Conservation (phyloP, 2,797 vertebrate genomes). For the Coccyzus lansbergi region DNA sequence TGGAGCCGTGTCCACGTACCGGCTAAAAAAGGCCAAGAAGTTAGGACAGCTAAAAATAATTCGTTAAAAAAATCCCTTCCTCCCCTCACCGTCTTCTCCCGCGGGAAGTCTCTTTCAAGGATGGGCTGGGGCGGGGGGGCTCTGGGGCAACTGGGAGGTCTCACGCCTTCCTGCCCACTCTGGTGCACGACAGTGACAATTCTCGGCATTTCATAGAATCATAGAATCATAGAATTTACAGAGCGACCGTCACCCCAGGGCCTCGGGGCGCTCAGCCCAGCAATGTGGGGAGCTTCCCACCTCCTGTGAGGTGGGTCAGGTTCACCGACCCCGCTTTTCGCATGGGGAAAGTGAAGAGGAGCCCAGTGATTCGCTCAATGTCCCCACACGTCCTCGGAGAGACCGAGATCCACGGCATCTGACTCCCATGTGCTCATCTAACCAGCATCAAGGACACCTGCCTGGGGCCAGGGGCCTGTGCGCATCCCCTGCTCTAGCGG, state of each 20-base stretch:
- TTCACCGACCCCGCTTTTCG: neutral
- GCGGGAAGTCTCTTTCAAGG: neutral
- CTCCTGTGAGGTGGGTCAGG: slow-evolving; percentile 38
- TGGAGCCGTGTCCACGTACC: neutral
- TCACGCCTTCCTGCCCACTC: neutral
- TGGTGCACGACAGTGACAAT: rapidly evolving
- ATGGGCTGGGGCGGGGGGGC: neutral
- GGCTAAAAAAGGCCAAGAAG: slow-evolving; percentile 48
- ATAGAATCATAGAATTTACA: no score
- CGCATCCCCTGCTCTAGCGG: rapidly evolving
- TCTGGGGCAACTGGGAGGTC: neutral
- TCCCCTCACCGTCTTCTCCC: neutral
- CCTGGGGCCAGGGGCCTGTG: neutral
- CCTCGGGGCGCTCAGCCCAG: neutral
- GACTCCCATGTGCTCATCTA: neutral
- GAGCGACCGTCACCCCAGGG: neutral
- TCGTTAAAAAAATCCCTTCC: neutral
- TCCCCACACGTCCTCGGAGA: neutral
- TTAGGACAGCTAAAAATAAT: slow-evolving; percentile 56
- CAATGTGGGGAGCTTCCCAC: slow-evolving; percentile 25
- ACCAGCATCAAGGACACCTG: neutral
- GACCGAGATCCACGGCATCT: rapidly evolving
- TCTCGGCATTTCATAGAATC: neutral
- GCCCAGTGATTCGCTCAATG: neutral
- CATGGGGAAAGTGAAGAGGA: neutral